phyloP scores from a whole-genome alignment of 1,140 invertebrate genomes.

The Saccostrea echinata region DNA sequence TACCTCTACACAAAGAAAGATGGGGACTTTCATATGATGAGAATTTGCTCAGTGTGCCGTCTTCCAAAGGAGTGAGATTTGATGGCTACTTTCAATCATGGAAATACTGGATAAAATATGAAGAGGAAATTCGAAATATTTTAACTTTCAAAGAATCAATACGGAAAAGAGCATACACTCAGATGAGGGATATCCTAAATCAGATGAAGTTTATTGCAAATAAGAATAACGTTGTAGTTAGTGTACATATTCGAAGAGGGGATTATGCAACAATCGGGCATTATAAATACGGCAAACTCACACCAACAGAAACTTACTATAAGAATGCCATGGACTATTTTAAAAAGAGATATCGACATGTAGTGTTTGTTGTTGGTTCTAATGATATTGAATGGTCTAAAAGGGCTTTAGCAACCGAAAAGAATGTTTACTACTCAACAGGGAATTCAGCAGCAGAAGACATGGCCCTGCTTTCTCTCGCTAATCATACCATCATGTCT shows the following conservation, averaged over 20 bases:
- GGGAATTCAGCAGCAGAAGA: constrained; percentile 62
- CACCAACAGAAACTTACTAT: constrained; percentile 57
- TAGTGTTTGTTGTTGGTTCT: constrained; percentile 62
- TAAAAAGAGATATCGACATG: constrained; percentile 46
- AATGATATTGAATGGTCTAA: constrained; percentile 56
- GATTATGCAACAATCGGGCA: constrained; percentile 47
- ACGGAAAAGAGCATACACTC: background rate
- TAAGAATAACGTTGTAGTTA: constrained; percentile 48
- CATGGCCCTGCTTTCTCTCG: constrained; percentile 64
- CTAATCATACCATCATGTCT: constrained; percentile 73
- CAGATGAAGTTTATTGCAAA: constrained; percentile 23
- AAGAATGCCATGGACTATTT: constrained; percentile 59
- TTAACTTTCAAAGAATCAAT: constrained; percentile 45
- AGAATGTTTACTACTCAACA: constrained; percentile 41
- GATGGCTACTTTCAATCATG: constrained; percentile 58
- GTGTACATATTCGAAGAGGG: constrained; percentile 65
- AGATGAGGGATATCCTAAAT: background rate
- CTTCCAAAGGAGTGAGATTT: constrained; percentile 39
- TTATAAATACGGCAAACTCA: constrained; percentile 56
- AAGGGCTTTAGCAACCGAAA: constrained; percentile 38
- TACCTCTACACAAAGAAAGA: background rate
- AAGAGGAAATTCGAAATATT: constrained; percentile 43
- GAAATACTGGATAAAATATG: constrained; percentile 54
- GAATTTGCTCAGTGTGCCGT: background rate
- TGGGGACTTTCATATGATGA: constrained; percentile 35